Evolutionary conservation across 2,797 vertebrate genomes (phyloP), one percentile per base, ranked within the genome.

Genomic region (Dicrostonyx torquatus): DNA sequence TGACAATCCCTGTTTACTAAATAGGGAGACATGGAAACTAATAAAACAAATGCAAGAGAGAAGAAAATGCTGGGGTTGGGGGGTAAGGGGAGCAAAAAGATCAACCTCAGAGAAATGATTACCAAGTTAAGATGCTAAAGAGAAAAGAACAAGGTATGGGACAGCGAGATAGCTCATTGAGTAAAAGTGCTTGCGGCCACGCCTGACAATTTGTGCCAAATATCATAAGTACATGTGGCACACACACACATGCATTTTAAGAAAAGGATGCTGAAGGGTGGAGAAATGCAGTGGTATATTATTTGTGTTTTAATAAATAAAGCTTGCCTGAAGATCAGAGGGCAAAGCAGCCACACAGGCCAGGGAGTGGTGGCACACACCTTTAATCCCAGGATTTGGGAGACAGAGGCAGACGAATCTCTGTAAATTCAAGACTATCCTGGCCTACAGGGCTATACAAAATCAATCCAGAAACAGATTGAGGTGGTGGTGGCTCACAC

Each of bases 1-100:
- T 64, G 60, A 75, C 68, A 92, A 77, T 62, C 40, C 64, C 50
- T 96, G 93, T 55, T 95, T 91, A 77, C 87, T 96, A 60, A 78
- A 55, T 60, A 95, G 53, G 85, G 93, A 93, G 76, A 96, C 85
- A 87, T 43, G 20, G 22, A 95, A 86, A 43, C 22, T 92, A 93
- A 95, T 88, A 75, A 93, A 97, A 90, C 29, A 96, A 87, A 95
- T 37, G 91, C 1, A 83, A 22, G 40, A 48, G 4, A 92, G 53
- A 91, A 94, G 70, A 96, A 97, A 94, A 90, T 55, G 77, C 24
- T 88, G 58, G 68, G 84, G 78, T 62, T 11, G 6, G 12, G 68
- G 68, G 34, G 24, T 11, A 15, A 29, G 26, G 10, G 68, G 22
- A 15, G 29, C 13, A 48, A 17, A 75, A 68, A 17, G 55, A 50